Percentiles rank a stretch among this genome's conserved stretches.
Evolutionary conservation across 2,797 vertebrate species (phyloP).

Genomic region (Lindbergichthys nudifrons): DNA sequence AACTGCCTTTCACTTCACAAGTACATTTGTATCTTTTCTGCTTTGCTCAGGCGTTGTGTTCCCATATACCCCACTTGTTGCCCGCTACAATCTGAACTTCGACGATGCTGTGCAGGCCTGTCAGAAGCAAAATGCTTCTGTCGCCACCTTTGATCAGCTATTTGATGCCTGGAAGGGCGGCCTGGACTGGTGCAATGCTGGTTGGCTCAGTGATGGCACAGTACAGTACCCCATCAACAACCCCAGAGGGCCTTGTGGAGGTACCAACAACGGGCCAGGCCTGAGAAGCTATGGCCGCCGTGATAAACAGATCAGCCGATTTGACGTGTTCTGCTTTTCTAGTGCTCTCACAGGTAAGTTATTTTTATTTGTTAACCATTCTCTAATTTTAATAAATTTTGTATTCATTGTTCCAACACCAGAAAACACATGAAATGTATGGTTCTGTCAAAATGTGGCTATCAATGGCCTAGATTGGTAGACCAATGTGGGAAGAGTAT

Average conservation of each 20-base stretch:
- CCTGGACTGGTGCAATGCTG: conserved; percentile 98
- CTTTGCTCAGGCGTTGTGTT: conserved; percentile 90
- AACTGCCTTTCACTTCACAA: background rate
- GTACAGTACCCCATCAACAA: conserved; percentile 96
- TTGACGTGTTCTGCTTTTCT: conserved; percentile 94
- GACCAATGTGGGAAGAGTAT: background rate
- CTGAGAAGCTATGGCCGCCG: conserved; percentile 92
- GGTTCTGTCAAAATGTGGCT: background rate
- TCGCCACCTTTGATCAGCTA: conserved; percentile 92
- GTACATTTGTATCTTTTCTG: conserved; percentile 16
- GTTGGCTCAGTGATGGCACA: conserved; percentile 94
- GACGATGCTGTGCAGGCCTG: conserved; percentile 87
- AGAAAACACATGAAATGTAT: background rate
- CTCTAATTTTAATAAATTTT: background rate
- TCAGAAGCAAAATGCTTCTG: conserved; percentile 85
- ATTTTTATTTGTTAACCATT: background rate
- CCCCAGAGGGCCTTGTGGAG: conserved; percentile 92
- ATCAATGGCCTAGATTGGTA: background rate
- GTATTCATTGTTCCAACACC: background rate
- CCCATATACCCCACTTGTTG: conserved; percentile 88
- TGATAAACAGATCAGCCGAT: conserved; percentile 87
- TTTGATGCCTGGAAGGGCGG: conserved; percentile 89
- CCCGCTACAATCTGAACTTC: conserved; percentile 94
- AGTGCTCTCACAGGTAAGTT: conserved; percentile 88
- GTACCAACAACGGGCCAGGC: conserved; percentile 86